Base-by-base conservation (phyloP, 2,888 invertebrate species). In the Meta bourneti region DNA sequence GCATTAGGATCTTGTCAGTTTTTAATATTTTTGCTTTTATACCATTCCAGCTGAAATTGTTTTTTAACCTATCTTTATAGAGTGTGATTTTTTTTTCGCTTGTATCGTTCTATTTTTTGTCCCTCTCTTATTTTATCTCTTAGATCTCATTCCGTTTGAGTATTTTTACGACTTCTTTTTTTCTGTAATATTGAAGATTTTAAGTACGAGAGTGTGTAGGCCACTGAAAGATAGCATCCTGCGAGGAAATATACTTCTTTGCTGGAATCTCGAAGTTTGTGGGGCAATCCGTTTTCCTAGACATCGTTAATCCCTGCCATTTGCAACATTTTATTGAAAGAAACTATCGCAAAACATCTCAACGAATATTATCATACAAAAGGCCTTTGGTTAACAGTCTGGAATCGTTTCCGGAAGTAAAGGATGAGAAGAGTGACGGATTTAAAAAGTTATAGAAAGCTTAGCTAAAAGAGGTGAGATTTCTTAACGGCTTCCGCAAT, bases 61-160 rank as follows among this genome's bases (percentile, higher is more conserved):
- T 85, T 85, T 85, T 85, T 85, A 85, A 85, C 85, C 49, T 85
- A 49, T 49, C 77, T 85, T 77, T 85, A 85, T 85, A 74, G 77
- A 85, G 85, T 77, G 52, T 20, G 13, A 77, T 54, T 48, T 75
- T 85, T 85, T 85, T 85, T 34, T 34, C 20, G 11, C 16, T 85
- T 54, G 11, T 80, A 19, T 20, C 6, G 9, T 7, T 54, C 13
- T 74, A 54, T 85, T 84, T 78, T 79, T 16, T 20, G 19, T 19
- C 61, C n/a, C 51, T 51, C 49, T 19, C 52, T 77, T 61, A 11
- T 20, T 6, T 34, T 79, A 34, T 79, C 20, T 61, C 78, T 54
- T 54, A 16, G 11, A 34, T 54, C 34, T 79, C 61, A 61, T 79
- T 69, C 61, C 20, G 61, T 34, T 79, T 34, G 16, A 34, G 19